Percentiles rank a stretch among this genome's conserved stretches.
phyloP scores from a whole-genome alignment of 2,113 vertebrate species.

The Bothrops jararaca region DNA sequence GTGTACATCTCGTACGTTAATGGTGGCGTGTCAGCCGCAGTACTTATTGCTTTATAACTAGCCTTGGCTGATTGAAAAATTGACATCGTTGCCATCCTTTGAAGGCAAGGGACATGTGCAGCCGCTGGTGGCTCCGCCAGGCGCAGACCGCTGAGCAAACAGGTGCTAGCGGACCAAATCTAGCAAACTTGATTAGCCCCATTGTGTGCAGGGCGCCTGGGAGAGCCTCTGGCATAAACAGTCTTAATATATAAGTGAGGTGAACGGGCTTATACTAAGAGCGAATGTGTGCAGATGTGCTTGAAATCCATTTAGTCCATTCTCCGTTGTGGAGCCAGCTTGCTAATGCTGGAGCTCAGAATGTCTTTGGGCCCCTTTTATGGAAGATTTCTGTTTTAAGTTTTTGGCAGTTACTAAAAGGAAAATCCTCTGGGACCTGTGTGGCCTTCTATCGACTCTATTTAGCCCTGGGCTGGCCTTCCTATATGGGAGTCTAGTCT shows the following conservation, averaged over 20 bases:
- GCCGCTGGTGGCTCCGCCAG: not conserved
- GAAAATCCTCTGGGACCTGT: too few relatives aligned
- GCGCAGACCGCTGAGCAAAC: not conserved
- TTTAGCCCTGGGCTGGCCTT: not conserved
- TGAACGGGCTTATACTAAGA: not conserved
- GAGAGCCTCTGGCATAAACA: not conserved
- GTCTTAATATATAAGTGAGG: not conserved
- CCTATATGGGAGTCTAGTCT: not conserved
- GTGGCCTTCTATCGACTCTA: accelerated
- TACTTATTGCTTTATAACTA: conserved; percentile 12
- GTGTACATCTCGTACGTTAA: conserved; percentile 26
- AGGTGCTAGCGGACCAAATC: not conserved
- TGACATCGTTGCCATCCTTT: conserved; percentile 10
- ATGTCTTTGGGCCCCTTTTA: not conserved
- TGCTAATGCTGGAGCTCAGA: not conserved
- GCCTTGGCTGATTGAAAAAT: not conserved
- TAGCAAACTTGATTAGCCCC: not conserved
- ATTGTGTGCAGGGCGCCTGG: not conserved
- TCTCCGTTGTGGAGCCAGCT: not conserved
- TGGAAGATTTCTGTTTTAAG: not conserved
- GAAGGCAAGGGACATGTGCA: not conserved
- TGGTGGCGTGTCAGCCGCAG: conserved; percentile 7
- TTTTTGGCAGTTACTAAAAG: not conserved
- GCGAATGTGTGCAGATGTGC: not conserved
- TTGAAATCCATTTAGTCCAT: too few relatives aligned